Evolutionary conservation across 2,113 vertebrate species (phyloP).

Genomic region (Lampris incognitus): DNA sequence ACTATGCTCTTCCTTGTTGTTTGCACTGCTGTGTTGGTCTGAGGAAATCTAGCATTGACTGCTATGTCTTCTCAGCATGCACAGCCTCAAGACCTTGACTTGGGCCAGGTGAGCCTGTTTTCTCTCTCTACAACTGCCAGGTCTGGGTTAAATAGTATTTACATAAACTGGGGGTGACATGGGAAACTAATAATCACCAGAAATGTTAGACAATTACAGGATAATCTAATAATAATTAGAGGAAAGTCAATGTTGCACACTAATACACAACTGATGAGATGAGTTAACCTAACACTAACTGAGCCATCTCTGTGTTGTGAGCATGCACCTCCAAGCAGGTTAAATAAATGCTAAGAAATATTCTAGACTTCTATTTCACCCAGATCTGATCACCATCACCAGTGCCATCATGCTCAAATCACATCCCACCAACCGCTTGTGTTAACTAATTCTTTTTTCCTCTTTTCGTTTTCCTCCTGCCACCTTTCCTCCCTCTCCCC

Average conservation of each 20-base stretch:
- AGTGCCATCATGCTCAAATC: conserved; percentile 26
- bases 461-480: neutral
- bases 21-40: conserved; percentile 49
- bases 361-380: conserved; percentile 45
- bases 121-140: conserved; percentile 47
- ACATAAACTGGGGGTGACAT: no score
- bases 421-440: conserved; percentile 12
- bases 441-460: conserved; percentile 27
- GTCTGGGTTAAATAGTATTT: conserved; percentile 53
- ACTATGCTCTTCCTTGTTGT: conserved; percentile 33
- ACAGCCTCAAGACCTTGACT: conserved; percentile 84
- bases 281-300: no score
- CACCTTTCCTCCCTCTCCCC: conserved; percentile 8
- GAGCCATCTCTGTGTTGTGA: no score
- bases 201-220: no score
- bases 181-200: no score
- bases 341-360: no score
- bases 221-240: no score
- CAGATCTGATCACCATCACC: conserved; percentile 33
- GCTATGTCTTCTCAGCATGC: conserved; percentile 87
- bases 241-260: no score
- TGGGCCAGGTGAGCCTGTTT: conserved; percentile 86
- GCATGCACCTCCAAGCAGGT: no score
- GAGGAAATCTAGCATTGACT: conserved; percentile 73
- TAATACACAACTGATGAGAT: no score